phyloP scores from a whole-genome alignment of 2,888 invertebrate species.

The Gibbula magus region DNA sequence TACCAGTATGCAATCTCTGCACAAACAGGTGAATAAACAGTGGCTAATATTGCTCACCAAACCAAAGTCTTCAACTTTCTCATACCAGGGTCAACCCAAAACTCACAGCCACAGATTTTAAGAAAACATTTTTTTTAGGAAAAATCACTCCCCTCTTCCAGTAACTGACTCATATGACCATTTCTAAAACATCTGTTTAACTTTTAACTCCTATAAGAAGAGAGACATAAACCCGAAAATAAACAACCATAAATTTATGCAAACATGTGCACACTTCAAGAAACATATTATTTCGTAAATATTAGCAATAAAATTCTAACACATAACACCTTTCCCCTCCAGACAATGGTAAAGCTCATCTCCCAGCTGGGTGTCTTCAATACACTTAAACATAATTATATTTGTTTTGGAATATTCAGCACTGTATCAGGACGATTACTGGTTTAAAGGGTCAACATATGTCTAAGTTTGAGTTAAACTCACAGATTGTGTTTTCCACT shows the following conservation, averaged over 20 bases:
- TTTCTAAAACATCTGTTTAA: not conserved
- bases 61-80: not conserved
- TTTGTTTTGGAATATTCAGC: too few species aligned
- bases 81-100: slow-evolving; percentile 14
- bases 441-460: too few species aligned
- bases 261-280: not conserved
- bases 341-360: too few species aligned
- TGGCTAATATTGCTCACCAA: slow-evolving; percentile 9
- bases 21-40: slow-evolving; percentile 24
- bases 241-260: not conserved
- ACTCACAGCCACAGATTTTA: not conserved
- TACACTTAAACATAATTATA: too few species aligned
- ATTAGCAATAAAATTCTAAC: not conserved
- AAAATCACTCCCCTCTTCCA: not conserved
- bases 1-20: slow-evolving; percentile 22
- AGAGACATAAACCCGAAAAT: not conserved
- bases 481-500: too few species aligned
- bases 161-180: not conserved
- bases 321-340: too few species aligned
- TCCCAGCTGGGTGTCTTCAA: too few species aligned
- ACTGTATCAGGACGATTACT: too few species aligned
- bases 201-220: not conserved
- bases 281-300: not conserved
- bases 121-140: not conserved
- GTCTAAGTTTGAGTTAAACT: too few species aligned